A percentile compares a stretch with the other conserved stretches of the same genome.
These are phyloP conservation scores for Tragopan temminckii DNA, from an alignment of 2,797 vertebrate genomes.

Conservation along the genomic window DNA sequence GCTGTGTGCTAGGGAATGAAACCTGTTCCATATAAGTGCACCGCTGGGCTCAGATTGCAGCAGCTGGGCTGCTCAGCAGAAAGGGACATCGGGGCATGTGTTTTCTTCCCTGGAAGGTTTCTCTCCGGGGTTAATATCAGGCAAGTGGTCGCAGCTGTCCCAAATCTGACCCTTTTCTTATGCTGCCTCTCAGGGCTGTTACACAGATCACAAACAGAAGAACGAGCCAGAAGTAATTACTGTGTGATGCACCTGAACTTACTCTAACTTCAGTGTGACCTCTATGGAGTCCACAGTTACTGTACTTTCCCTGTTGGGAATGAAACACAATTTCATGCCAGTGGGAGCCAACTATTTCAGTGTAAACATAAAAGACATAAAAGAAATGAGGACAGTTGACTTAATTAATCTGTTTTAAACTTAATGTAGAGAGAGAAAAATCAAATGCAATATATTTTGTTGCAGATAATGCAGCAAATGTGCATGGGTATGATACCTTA, in stretches of 20 bases:
- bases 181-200: background rate
- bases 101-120: background rate
- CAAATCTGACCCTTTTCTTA: background rate
- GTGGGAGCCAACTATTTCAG: background rate
- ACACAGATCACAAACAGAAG: background rate
- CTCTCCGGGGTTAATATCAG: background rate
- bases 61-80: constrained; percentile 32
- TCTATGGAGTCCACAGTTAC: background rate
- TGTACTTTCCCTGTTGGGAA: background rate
- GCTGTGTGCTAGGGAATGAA: background rate
- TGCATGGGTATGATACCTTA: background rate
- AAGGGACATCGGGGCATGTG: background rate
- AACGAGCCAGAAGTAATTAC: background rate
- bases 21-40: background rate
- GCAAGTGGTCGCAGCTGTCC: background rate
- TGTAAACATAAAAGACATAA: background rate
- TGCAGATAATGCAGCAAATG: background rate
- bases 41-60: background rate
- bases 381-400: background rate
- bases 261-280: background rate
- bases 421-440: background rate
- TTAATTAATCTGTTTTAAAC: background rate
- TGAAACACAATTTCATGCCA: background rate
- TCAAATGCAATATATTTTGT: background rate
- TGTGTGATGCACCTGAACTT: background rate